Evolutionary conservation across 1,140 invertebrate species (phyloP).

Genomic region (Carposina sasakii): DNA sequence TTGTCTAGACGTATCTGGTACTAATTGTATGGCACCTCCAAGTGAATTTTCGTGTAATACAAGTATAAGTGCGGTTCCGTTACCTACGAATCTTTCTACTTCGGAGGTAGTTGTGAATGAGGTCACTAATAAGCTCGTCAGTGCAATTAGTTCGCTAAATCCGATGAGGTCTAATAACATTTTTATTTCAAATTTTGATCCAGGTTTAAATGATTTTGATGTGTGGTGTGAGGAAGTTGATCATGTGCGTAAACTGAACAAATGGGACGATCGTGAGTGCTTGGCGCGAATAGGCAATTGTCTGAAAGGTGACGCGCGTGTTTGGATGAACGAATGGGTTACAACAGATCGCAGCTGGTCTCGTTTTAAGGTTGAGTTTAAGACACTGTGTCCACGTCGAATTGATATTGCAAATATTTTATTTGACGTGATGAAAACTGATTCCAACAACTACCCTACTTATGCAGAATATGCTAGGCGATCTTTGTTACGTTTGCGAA

Average conservation of each 20-base stretch:
- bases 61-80: neutral
- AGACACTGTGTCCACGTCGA: neutral
- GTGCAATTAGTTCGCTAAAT: neutral
- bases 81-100: neutral
- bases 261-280: neutral
- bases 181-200: neutral
- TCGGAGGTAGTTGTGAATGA: neutral
- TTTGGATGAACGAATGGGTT: neutral
- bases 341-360: neutral
- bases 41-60: neutral
- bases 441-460: neutral
- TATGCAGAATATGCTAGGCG: neutral
- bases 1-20: neutral
- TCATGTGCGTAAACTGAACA: neutral
- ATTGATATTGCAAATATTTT: constrained; percentile 3
- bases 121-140: neutral
- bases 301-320: neutral
- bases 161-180: too few species aligned
- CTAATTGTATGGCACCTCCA: neutral
- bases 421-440: constrained; percentile 2
- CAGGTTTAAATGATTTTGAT: neutral
- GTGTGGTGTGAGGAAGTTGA: too few species aligned
- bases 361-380: neutral
- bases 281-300: neutral
- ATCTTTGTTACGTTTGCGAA: neutral